phyloP scores from a whole-genome alignment of 2,888 invertebrate genomes.

The Plagiodera versicolora region DNA sequence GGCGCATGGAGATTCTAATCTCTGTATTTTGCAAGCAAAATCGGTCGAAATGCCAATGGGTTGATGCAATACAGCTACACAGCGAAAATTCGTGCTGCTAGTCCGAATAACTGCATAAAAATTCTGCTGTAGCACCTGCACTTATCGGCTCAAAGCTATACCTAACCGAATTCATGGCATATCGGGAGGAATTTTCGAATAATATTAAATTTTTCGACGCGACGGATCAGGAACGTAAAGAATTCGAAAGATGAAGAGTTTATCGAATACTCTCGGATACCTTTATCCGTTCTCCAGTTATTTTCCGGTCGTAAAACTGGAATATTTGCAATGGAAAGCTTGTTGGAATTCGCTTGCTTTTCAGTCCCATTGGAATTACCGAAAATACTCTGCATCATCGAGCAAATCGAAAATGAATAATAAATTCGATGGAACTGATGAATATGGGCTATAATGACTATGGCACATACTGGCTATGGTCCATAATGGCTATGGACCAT shows the following conservation, averaged over 20 bases:
- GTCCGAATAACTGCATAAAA: neutral
- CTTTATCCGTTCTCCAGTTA: neutral
- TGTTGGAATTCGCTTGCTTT: neutral
- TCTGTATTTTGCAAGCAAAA: too few species aligned
- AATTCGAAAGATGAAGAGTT: constrained; percentile 4
- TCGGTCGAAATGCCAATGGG: too few species aligned
- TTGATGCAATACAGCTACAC: neutral
- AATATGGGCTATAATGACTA: too few species aligned
- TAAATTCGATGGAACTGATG: too few species aligned
- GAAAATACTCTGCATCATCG: too few species aligned
- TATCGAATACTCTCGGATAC: neutral
- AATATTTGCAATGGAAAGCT: neutral
- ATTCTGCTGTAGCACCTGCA: neutral
- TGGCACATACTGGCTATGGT: too few species aligned
- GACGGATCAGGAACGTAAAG: neutral
- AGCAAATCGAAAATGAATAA: too few species aligned
- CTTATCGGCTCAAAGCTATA: neutral
- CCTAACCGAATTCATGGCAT: neutral
- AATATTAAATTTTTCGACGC: constrained; percentile 9
- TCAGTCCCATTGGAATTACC: too few species aligned
- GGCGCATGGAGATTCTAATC: neutral
- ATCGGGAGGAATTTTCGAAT: constrained; percentile 9
- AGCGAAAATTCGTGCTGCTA: neutral
- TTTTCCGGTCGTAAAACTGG: neutral
- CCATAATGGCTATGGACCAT: too few species aligned